Base-by-base conservation (phyloP, 64 coral and sea anemone species). In the Montipora capricornis region DNA sequence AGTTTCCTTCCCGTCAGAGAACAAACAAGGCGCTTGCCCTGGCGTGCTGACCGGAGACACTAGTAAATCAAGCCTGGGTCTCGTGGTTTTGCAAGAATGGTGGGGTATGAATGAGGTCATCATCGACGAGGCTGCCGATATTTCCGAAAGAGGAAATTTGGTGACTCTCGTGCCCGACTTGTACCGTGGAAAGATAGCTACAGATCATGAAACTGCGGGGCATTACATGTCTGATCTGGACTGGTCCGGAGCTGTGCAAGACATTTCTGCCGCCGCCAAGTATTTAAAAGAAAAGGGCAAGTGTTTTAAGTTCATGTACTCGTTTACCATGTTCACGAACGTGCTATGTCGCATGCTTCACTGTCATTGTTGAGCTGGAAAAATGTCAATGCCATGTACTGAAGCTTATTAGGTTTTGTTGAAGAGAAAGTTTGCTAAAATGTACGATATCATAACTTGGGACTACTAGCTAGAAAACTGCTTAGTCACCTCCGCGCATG, bases 21-120 rank as follows among this genome's bases (percentile, higher is more conserved):
- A 89, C 49, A 75, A 75, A 20, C 73, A 77, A 59, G 87, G 87
- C 37, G 87, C 87, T 16, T 89, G 73, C 17, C 5, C 73, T 0
- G 87, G 87, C 24, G 71, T 78, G 87, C 51, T 89, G 19, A 78
- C 73, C 49, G 87, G 87, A 48, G 87, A 75, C 49, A 46, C 58
- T 4, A 59, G 37, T 53, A 77, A 75, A 78, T 59, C 87, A 16
- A 78, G 6, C 44, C 29, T 60, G 58, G 71, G 91, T 19, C 75
- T 93, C n/a, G 82, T 93, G 17, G 91, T 93, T 55, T 49, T 93
- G 64, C 91, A 93, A 47, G 91, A 93, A 74, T 93, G 91, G 91
- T 93, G 91, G 91, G 91, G 91, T 5, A 88, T 93, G 82, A 93
- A 93, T 44, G 26, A 93, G 7, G 45, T 87, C 14, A 93, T 93